phyloP scores from a whole-genome alignment of 2,797 vertebrate species.

The Hyperoplus immaculatus region DNA sequence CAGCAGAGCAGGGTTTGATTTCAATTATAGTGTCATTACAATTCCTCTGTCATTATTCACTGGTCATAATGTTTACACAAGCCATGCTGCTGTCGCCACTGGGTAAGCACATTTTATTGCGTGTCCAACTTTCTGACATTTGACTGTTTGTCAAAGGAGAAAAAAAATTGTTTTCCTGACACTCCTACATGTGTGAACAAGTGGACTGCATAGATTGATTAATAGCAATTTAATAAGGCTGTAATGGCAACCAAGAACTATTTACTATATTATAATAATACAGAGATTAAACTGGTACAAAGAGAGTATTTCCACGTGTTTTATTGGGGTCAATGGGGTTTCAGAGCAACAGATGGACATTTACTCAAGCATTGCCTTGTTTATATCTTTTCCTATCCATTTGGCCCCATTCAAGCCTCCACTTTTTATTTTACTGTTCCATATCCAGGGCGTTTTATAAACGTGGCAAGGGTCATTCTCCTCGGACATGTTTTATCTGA shows the following conservation, averaged over 20 bases:
- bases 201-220: background rate
- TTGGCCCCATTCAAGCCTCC: constrained; percentile 41
- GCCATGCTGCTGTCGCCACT: constrained; percentile 88
- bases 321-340: background rate
- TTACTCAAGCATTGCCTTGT: constrained; percentile 37
- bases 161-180: constrained; percentile 66
- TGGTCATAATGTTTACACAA: constrained; percentile 82
- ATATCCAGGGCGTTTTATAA: constrained; percentile 51
- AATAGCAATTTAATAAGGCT: background rate
- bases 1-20: constrained; percentile 63
- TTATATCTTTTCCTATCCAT: constrained; percentile 43
- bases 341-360: constrained; percentile 55
- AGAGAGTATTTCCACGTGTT: background rate
- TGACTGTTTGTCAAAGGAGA: constrained; percentile 88
- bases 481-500: constrained; percentile 49
- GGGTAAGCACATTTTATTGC: constrained; percentile 89
- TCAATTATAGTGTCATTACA: constrained; percentile 84
- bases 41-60: constrained; percentile 87
- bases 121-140: constrained; percentile 85
- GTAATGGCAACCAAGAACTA: background rate
- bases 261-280: too few relatives aligned
- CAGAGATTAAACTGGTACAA: too few relatives aligned
- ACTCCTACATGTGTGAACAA: constrained; percentile 44
- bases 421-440: constrained; percentile 66
- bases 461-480: constrained; percentile 56